Evolutionary conservation across 2,888 invertebrate species (phyloP).

Genomic region (Meiosimyza platycephala): DNA sequence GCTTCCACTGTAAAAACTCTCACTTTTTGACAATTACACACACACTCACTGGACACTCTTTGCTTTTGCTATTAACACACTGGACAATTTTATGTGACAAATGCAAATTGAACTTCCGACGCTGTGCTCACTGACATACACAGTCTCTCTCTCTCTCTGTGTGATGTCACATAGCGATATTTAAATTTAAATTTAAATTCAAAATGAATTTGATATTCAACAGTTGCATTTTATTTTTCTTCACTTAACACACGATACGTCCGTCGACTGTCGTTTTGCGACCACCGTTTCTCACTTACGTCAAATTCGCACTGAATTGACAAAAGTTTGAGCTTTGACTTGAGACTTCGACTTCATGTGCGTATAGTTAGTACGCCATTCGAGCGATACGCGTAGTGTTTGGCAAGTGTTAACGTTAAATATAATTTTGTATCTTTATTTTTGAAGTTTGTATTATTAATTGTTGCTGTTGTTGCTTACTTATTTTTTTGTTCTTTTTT

Average conservation of each 20-base stretch:
- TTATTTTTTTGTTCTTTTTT: neutral
- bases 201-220: neutral
- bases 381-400: too few relatives aligned
- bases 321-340: conserved; percentile 16
- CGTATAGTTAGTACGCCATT: too few relatives aligned
- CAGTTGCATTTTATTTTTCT: neutral
- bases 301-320: conserved; percentile 37
- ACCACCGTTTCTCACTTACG: conserved; percentile 12
- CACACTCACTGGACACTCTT: too few relatives aligned
- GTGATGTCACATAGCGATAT: too few relatives aligned
- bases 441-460: neutral
- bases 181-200: too few relatives aligned
- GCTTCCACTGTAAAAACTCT: too few relatives aligned
- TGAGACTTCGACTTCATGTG: neutral
- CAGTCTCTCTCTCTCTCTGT: neutral
- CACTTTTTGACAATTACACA: too few relatives aligned
- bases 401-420: neutral
- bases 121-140: neutral
- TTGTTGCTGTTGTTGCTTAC: neutral
- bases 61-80: too few relatives aligned
- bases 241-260: too few relatives aligned
- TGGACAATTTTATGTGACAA: too few relatives aligned
- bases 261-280: conserved; percentile 5
- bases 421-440: conserved; percentile 13
- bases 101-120: neutral